Evolutionary conservation across 2,888 invertebrate species (phyloP).

Genomic region (Strigamia maritima): DNA sequence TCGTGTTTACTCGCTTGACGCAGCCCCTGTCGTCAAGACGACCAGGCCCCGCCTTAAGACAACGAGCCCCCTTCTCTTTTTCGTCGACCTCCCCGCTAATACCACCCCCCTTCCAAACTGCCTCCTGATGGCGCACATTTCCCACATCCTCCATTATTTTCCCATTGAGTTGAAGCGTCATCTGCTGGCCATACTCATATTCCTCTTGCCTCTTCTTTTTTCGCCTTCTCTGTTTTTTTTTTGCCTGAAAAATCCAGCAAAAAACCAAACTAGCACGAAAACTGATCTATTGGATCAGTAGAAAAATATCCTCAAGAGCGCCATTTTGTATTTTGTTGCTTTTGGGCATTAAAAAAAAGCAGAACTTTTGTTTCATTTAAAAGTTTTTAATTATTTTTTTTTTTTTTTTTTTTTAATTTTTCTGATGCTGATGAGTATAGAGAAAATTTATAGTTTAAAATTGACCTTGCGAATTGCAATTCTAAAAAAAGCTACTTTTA

Average conservation of each 20-base stretch:
- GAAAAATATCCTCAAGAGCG: not conserved
- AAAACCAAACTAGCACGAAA: slow-evolving; percentile 15
- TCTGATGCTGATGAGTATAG: too few species aligned
- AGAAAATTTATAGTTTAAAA: too few species aligned
- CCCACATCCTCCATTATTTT: slow-evolving; percentile 27
- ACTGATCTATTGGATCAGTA: slow-evolving; percentile 6
- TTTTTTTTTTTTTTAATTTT: too few species aligned
- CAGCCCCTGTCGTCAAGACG: slow-evolving; percentile 6
- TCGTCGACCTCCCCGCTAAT: not conserved
- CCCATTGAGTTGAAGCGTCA: slow-evolving; percentile 27
- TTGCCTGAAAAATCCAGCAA: not conserved
- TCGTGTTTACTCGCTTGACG: slow-evolving; percentile 29
- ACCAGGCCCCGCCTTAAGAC: slow-evolving; percentile 21
- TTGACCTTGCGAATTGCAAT: too few species aligned
- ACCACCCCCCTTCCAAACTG: not conserved
- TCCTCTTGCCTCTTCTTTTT: not conserved
- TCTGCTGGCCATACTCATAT: slow-evolving; percentile 27
- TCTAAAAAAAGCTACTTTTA: too few species aligned
- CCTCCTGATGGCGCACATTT: slow-evolving; percentile 27
- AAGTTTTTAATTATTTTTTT: too few species aligned
- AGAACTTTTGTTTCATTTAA: not conserved
- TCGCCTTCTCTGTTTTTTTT: not conserved
- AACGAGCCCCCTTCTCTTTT: not conserved
- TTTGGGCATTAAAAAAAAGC: not conserved
- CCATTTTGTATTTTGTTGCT: not conserved